Evolutionary conservation across 2,797 vertebrate species (phyloP).

Genomic region (Rhadinocentrus ornatus): DNA sequence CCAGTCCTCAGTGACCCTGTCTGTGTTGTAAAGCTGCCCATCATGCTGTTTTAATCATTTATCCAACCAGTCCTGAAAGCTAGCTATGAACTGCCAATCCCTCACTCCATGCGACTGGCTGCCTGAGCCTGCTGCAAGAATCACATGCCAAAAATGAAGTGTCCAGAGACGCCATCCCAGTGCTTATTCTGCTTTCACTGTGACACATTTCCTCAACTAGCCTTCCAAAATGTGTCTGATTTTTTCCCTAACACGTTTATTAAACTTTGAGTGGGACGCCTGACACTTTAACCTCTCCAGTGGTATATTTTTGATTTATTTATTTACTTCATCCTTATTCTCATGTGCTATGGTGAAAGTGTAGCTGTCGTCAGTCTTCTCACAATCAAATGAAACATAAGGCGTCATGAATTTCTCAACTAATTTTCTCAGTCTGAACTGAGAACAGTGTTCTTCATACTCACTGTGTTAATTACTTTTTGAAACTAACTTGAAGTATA

Average conservation of each 20-base stretch:
- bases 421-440: constrained; percentile 16
- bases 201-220: constrained; percentile 53
- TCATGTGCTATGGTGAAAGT: neutral
- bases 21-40: constrained; percentile 69
- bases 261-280: constrained; percentile 19
- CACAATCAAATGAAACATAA: constrained; percentile 1
- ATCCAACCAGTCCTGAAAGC: constrained; percentile 61
- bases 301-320: neutral
- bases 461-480: constrained; percentile 68
- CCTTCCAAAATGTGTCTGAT: constrained; percentile 42
- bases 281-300: constrained; percentile 12
- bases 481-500: constrained; percentile 48
- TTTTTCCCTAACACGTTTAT: constrained; percentile 25
- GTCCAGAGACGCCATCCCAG: constrained; percentile 53
- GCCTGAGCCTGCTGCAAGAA: constrained; percentile 55
- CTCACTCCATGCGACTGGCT: constrained; percentile 55
- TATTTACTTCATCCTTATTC: neutral
- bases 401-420: constrained; percentile 17
- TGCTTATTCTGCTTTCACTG: constrained; percentile 40
- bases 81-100: constrained; percentile 70
- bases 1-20: constrained; percentile 55
- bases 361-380: neutral
- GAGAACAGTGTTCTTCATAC: constrained; percentile 8
- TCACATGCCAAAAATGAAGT: constrained; percentile 48
- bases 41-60: constrained; percentile 72